Evolutionary conservation across 2,888 invertebrate genomes (phyloP).

Genomic region (Eulithis testata): DNA sequence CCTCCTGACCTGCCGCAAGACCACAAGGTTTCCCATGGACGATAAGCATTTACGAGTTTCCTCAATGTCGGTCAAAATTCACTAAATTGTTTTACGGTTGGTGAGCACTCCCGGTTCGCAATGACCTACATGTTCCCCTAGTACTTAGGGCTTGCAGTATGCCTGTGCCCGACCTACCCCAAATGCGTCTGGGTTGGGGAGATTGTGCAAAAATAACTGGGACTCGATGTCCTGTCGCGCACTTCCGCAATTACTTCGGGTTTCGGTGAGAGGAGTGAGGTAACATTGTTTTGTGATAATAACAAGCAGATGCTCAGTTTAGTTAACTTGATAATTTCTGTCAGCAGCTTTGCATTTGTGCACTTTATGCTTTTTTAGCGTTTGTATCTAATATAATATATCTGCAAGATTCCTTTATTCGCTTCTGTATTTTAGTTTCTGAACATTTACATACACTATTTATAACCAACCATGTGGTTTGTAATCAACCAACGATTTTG

Average conservation of each 20-base stretch:
- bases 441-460: background rate
- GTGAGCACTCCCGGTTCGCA: constrained; percentile 58
- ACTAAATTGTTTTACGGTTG: constrained; percentile 39
- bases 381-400: background rate
- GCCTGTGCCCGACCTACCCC: constrained; percentile 79
- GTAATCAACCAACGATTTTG: background rate
- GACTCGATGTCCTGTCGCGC: constrained; percentile 55
- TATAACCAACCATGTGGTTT: background rate
- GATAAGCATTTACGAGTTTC: constrained; percentile 55
- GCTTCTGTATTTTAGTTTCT: background rate
- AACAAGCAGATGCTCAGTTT: constrained; percentile 23
- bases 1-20: constrained; percentile 77
- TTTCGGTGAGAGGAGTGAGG: constrained; percentile 8
- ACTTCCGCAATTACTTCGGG: constrained; percentile 56
- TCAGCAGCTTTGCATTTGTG: constrained; percentile 5
- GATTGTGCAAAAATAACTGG: constrained; percentile 71
- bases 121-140: constrained; percentile 80
- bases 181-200: constrained; percentile 67
- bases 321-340: constrained; percentile 1
- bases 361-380: background rate
- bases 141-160: constrained; percentile 76
- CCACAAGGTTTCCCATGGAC: constrained; percentile 55
- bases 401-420: background rate
- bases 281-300: constrained; percentile 2
- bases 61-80: constrained; percentile 49